phyloP scores from a whole-genome alignment of 2,113 vertebrate genomes.

The Pollimyrus isidori region DNA sequence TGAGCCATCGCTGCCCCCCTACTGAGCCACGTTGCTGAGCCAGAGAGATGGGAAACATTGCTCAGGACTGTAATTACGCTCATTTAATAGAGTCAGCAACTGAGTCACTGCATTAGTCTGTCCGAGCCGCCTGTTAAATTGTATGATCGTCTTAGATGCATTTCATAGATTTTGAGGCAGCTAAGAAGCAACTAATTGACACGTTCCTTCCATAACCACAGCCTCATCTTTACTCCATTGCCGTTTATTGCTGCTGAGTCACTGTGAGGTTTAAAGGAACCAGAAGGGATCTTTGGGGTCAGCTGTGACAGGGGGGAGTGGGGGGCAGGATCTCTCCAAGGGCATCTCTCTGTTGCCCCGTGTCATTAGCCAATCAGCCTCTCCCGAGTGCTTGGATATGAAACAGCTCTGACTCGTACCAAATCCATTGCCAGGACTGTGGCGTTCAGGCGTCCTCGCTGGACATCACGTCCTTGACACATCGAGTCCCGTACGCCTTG shows the following conservation, averaged over 20 bases:
- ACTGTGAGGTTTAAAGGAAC: neutral
- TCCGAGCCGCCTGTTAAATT: neutral
- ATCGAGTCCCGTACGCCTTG: neutral
- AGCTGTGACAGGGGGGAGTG: neutral
- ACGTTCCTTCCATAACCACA: neutral
- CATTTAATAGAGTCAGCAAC: neutral
- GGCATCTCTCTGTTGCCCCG: neutral
- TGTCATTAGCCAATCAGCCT: neutral
- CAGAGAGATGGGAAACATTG: neutral
- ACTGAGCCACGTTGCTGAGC: neutral
- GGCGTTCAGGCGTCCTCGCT: neutral
- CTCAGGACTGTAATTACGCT: neutral
- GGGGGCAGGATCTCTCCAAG: neutral
- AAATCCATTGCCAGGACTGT: neutral
- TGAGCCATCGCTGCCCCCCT: neutral
- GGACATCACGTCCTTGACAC: neutral
- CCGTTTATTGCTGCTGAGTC: neutral
- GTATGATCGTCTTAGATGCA: neutral
- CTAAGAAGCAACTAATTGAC: neutral
- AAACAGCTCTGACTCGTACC: neutral
- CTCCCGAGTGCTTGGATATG: neutral
- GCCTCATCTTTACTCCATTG: neutral
- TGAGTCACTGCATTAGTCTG: neutral
- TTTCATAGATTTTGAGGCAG: neutral
- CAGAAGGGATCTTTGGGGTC: neutral